Percentiles rank a stretch among this genome's conserved stretches.
Evolutionary conservation across 2,888 invertebrate genomes (phyloP).

Genomic region (Megastigmus dorsalis): DNA sequence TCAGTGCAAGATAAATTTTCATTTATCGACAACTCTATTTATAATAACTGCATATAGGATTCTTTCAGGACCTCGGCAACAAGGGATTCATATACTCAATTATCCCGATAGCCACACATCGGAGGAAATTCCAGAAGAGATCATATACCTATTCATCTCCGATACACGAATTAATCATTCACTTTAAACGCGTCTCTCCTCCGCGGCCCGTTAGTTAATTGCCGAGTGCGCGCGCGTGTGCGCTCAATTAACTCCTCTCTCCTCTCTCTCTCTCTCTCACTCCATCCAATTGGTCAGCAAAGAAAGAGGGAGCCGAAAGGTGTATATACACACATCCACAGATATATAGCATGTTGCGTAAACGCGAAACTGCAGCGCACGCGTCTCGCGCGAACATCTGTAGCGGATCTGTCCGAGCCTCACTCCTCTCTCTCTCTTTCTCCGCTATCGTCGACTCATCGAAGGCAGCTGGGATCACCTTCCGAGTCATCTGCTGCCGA

Average conservation of each 20-base stretch:
- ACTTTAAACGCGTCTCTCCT: too few species aligned
- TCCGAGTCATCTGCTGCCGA: slow-evolving; percentile 71
- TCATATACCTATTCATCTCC: too few species aligned
- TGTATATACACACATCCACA: background rate
- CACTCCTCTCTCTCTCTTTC: slow-evolving; percentile 50
- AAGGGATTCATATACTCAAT: too few species aligned
- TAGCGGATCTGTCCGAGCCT: slow-evolving; percentile 57
- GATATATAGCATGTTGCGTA: too few species aligned
- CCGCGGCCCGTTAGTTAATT: slow-evolving; percentile 26
- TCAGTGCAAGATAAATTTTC: too few species aligned
- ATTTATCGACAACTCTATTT: too few species aligned
- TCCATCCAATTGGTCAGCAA: too few species aligned
- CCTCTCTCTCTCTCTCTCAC: too few species aligned
- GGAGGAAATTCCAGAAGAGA: too few species aligned
- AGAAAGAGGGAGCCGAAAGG: background rate
- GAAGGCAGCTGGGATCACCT: slow-evolving; percentile 67
- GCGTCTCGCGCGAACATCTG: slow-evolving; percentile 51
- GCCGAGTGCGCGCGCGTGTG: background rate
- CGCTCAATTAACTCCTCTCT: slow-evolving; percentile 32
- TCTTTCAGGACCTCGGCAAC: too few species aligned
- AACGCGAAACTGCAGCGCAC: slow-evolving; percentile 32
- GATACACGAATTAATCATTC: slow-evolving; percentile 5
- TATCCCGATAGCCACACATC: too few species aligned
- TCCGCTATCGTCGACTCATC: slow-evolving; percentile 38
- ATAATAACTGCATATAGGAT: too few species aligned